Conservation (phyloP, 2,113 vertebrate genomes). For the Naja naja region DNA sequence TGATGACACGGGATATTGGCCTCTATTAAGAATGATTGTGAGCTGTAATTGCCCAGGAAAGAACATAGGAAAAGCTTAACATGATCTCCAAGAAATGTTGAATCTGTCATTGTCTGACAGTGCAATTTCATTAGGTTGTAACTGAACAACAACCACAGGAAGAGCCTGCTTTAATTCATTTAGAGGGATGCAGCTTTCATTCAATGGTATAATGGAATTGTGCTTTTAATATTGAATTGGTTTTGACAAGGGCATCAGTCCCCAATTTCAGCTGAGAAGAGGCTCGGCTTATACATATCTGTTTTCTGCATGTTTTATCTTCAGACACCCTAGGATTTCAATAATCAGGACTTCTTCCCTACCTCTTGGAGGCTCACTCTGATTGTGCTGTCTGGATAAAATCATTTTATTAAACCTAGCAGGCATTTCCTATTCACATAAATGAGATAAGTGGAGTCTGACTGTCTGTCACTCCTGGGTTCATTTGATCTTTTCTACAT, state of each 20-base stretch:
- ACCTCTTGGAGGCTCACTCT: not conserved
- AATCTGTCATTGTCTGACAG: constrained; percentile 22
- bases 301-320: constrained; percentile 7
- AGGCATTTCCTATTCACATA: not conserved
- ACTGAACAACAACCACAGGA: not conserved
- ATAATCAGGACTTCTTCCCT: not conserved
- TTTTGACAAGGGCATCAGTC: constrained; percentile 11
- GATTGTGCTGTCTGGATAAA: not conserved
- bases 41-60: not conserved
- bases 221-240: not conserved
- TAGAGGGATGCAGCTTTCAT: not conserved
- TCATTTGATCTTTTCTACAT: not conserved
- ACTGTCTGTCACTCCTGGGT: not conserved
- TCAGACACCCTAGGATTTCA: not conserved
- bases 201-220: not conserved
- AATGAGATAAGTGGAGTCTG: not conserved
- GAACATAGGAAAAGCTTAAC: not conserved
- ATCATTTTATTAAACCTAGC: not conserved
- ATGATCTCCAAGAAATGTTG: not conserved
- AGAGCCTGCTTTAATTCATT: not conserved
- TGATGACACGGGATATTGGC: not conserved
- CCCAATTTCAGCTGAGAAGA: constrained; percentile 23
- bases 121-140: constrained; percentile 4
- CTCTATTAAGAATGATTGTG: not conserved
- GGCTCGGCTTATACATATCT: not conserved